Conservation (phyloP, 2,888 invertebrate species). For the Ceramica pisi region DNA sequence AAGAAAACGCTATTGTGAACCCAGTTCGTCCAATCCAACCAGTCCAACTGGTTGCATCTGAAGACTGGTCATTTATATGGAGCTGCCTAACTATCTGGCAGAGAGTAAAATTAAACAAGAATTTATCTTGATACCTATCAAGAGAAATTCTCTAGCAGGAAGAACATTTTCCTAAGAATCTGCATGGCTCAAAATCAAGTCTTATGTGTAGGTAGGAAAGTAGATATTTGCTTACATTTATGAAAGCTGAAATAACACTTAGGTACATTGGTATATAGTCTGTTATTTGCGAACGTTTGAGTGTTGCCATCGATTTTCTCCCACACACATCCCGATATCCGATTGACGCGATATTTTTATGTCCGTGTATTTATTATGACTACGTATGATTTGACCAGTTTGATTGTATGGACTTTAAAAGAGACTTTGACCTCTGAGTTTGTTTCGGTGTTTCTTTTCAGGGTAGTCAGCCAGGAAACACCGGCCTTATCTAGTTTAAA, state of each 20-base stretch:
- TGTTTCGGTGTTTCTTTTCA: too few species aligned
- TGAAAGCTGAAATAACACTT: not conserved
- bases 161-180: not conserved
- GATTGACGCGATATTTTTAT: not conserved
- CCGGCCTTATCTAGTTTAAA: too few species aligned
- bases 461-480: too few species aligned
- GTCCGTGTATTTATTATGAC: not conserved
- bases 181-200: not conserved
- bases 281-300: not conserved
- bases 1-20: too few species aligned
- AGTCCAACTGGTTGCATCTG: too few species aligned
- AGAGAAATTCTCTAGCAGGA: not conserved
- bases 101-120: not conserved
- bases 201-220: not conserved
- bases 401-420: too few species aligned
- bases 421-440: too few species aligned
- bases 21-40: too few species aligned
- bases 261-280: not conserved
- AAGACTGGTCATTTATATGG: too few species aligned
- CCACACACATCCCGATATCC: not conserved
- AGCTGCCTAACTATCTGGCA: too few species aligned
- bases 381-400: too few species aligned
- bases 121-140: not conserved
- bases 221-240: not conserved
- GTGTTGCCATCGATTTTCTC: constrained; percentile 29